Evolutionary conservation across 2,113 vertebrate species (phyloP).

Genomic region (Melanerpes aurifrons): DNA sequence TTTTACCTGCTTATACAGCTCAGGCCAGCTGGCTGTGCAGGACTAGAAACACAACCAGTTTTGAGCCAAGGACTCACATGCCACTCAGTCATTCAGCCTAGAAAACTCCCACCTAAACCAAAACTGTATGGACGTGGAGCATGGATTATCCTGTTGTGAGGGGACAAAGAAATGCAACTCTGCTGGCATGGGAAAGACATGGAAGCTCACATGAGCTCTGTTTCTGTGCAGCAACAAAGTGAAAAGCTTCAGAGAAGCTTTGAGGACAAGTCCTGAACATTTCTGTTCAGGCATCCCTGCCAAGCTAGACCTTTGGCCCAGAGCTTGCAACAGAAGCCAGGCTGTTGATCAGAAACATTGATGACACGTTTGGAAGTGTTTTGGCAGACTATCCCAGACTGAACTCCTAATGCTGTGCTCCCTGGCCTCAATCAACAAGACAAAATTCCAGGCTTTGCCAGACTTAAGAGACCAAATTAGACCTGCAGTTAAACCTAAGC

Average conservation of each 20-base stretch:
- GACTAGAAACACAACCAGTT: not conserved
- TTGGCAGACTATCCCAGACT: too few relatives aligned
- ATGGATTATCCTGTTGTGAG: too few relatives aligned
- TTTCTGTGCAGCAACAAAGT: not conserved
- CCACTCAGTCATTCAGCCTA: not conserved
- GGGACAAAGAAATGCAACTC: not conserved
- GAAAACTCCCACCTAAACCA: rapidly evolving
- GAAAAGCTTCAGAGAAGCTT: not conserved
- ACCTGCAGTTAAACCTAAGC: not conserved
- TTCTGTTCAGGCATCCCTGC: too few relatives aligned
- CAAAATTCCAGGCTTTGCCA: not conserved
- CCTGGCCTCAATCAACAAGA: not conserved
- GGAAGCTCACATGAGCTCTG: not conserved
- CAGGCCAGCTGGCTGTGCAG: not conserved
- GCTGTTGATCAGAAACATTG: not conserved
- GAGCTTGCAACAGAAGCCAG: not conserved
- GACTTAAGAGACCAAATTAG: too few relatives aligned
- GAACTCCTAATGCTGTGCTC: not conserved
- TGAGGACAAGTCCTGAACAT: too few relatives aligned
- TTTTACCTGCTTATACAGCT: not conserved
- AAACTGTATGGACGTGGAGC: not conserved
- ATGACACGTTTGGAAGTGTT: not conserved
- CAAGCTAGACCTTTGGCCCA: not conserved
- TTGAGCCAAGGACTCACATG: not conserved
- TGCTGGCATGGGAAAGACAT: not conserved